Conservation (phyloP, 2,888 invertebrate genomes). For the Tachina grossa region DNA sequence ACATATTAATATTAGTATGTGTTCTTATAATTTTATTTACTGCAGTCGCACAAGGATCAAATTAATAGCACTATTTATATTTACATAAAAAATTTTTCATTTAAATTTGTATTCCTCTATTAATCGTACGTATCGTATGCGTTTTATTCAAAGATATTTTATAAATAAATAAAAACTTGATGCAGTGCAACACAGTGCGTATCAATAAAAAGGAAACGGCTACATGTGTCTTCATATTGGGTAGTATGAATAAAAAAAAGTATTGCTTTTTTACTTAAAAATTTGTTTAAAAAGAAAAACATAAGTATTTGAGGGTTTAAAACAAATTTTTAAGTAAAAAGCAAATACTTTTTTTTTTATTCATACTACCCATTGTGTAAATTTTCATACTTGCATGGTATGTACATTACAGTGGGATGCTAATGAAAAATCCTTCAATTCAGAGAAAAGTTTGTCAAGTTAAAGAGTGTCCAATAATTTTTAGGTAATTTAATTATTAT, state of each 20-base stretch:
- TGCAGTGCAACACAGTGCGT: slow-evolving; percentile 66
- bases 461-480: too few species aligned
- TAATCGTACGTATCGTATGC: slow-evolving; percentile 69
- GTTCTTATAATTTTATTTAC: slow-evolving; percentile 3
- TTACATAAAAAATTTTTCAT: slow-evolving; percentile 19
- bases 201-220: slow-evolving; percentile 44
- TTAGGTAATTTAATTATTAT: too few species aligned
- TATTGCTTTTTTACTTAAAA: too few species aligned
- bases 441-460: too few species aligned
- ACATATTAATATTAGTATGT: neutral
- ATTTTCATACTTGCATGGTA: too few species aligned
- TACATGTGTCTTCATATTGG: neutral
- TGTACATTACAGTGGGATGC: too few species aligned
- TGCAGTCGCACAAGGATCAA: slow-evolving; percentile 49
- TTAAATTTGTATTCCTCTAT: slow-evolving; percentile 50
- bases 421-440: too few species aligned
- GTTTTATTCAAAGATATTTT: slow-evolving; percentile 68
- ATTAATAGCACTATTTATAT: slow-evolving; percentile 41
- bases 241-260: neutral
- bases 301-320: too few species aligned
- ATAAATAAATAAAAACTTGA: slow-evolving; percentile 61
- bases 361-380: too few species aligned
- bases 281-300: too few species aligned
- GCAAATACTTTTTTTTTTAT: too few species aligned
- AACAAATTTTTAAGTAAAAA: too few species aligned